These are phyloP conservation scores for Dynastes maya DNA, from an alignment of 2,888 invertebrate genomes.

Conservation along the genomic window DNA sequence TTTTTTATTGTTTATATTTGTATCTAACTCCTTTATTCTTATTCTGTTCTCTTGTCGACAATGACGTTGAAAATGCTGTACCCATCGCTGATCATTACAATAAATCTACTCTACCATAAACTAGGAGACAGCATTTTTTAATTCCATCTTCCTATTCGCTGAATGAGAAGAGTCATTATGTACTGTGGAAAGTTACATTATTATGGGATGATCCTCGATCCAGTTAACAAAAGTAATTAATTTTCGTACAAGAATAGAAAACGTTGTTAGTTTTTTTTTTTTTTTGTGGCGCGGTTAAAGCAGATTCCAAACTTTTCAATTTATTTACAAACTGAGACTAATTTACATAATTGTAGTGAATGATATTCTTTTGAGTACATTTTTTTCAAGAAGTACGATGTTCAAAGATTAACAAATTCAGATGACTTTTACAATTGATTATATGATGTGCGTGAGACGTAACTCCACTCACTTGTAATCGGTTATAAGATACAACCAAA, in stretches of 20 bases:
- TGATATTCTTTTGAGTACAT: conserved; percentile 12
- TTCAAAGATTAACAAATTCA: conserved; percentile 25
- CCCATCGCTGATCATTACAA: conserved; percentile 4
- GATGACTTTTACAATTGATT: conserved; percentile 14
- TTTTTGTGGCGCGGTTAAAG: neutral
- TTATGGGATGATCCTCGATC: neutral
- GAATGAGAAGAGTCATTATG: conserved; percentile 19
- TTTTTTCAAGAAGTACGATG: conserved; percentile 18
- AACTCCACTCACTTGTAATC: neutral
- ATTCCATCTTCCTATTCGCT: conserved; percentile 1
- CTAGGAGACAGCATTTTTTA: conserved; percentile 32
- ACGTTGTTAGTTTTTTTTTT: neutral
- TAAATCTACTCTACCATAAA: conserved; percentile 32
- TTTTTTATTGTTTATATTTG: conserved; percentile 24
- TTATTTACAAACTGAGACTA: conserved; percentile 27
- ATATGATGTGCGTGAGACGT: conserved; percentile 21
- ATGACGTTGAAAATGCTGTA: conserved; percentile 12
- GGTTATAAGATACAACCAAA: neutral
- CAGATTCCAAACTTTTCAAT: conserved; percentile 29
- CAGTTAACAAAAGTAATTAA: conserved; percentile 44
- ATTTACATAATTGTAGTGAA: conserved; percentile 27
- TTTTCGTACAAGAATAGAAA: conserved; percentile 14
- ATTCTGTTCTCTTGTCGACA: neutral
- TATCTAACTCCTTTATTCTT: neutral
- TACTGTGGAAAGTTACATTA: conserved; percentile 30